These are phyloP conservation scores for Coranthus polyacanthus DNA, from an alignment of 2,797 vertebrate species.

Conservation along the genomic window DNA sequence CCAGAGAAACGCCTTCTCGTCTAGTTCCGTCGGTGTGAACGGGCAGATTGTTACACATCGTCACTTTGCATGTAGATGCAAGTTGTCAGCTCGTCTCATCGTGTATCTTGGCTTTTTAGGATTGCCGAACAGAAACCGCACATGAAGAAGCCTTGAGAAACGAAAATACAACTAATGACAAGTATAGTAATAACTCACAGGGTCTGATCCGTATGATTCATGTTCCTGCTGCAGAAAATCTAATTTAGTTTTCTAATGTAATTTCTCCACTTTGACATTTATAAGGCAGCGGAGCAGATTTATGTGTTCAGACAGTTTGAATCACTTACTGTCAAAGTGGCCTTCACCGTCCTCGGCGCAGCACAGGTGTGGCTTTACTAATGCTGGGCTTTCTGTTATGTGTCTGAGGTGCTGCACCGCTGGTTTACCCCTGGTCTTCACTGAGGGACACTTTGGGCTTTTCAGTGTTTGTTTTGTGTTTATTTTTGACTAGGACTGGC, in stretches of 20 bases:
- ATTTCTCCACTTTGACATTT: constrained; percentile 31
- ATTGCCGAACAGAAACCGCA: neutral
- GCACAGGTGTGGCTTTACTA: constrained; percentile 19
- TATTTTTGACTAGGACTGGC: too few species aligned
- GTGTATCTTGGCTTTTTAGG: too few species aligned
- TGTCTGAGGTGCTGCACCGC: too few species aligned
- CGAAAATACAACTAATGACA: neutral
- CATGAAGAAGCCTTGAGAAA: neutral
- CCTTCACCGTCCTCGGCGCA: constrained; percentile 18
- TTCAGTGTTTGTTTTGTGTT: too few species aligned
- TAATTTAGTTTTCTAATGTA: constrained; percentile 27
- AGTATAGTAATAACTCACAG: neutral
- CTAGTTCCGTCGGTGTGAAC: too few species aligned
- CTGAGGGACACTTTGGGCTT: too few species aligned
- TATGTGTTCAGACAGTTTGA: constrained; percentile 18
- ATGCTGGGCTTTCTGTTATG: too few species aligned
- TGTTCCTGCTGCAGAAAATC: constrained; percentile 5
- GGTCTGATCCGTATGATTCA: constrained; percentile 10
- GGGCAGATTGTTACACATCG: too few species aligned
- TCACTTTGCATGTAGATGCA: too few species aligned
- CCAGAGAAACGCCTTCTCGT: too few species aligned
- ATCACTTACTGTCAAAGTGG: constrained; percentile 25
- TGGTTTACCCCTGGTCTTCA: too few species aligned
- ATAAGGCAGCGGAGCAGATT: constrained; percentile 30
- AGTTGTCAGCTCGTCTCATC: too few species aligned